Conservation (phyloP, 1,140 invertebrate species). For the Hyles euphorbiae region DNA sequence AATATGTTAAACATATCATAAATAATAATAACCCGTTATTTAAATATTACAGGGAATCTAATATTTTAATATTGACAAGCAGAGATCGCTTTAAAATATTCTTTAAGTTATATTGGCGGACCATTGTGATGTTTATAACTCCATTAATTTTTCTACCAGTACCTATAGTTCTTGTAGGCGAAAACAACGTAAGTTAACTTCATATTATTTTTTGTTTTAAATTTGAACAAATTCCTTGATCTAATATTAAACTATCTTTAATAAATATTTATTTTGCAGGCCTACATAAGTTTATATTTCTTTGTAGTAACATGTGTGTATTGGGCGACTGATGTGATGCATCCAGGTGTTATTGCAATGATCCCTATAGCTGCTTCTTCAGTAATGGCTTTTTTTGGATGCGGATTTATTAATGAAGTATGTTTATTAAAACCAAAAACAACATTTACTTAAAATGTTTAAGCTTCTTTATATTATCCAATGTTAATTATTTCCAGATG, state of each 20-base stretch:
- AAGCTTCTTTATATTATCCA: background rate
- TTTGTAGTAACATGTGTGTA: constrained; percentile 79
- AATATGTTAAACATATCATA: background rate
- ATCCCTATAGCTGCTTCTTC: constrained; percentile 36
- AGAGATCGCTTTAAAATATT: constrained; percentile 31
- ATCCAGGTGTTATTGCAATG: constrained; percentile 73
- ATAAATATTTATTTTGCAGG: constrained; percentile 31
- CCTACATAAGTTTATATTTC: constrained; percentile 76
- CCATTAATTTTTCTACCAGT: constrained; percentile 41
- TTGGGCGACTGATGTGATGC: constrained; percentile 81
- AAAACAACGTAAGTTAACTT: constrained; percentile 38
- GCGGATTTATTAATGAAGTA: constrained; percentile 19
- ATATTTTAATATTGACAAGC: constrained; percentile 38
- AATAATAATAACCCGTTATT: background rate
- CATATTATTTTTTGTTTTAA: background rate
- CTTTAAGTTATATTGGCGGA: constrained; percentile 40
- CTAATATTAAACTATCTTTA: background rate
- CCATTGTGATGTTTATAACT: constrained; percentile 28
- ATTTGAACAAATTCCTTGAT: background rate
- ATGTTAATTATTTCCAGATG: constrained; percentile 25
- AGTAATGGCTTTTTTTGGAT: constrained; percentile 23
- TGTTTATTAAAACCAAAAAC: constrained; percentile 6
- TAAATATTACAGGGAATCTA: constrained; percentile 42
- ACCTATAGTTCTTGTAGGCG: constrained; percentile 37
- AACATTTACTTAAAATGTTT: background rate